These are phyloP conservation scores for Pampusana beccarii DNA, from an alignment of 2,113 vertebrate genomes.

Conservation along the genomic window DNA sequence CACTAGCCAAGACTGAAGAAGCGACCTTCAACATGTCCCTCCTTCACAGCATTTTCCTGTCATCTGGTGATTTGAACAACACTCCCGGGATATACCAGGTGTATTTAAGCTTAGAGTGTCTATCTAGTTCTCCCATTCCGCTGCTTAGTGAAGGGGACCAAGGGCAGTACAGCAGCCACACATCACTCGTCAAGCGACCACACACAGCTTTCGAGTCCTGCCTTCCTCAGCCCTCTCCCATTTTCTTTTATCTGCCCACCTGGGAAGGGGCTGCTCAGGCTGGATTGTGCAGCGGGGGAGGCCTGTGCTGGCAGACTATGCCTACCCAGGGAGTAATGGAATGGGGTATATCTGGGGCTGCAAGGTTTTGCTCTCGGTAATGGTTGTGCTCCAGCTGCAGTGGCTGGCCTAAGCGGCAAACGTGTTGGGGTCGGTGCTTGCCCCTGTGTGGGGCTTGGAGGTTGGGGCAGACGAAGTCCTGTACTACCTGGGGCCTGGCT, in stretches of 20 bases:
- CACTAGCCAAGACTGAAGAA: neutral
- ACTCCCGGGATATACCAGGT: neutral
- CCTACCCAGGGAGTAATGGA: neutral
- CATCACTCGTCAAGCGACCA: accelerated
- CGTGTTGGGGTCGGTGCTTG: accelerated
- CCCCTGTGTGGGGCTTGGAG: accelerated
- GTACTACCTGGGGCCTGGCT: neutral
- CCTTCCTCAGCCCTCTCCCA: neutral
- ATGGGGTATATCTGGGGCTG: neutral
- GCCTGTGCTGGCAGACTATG: neutral
- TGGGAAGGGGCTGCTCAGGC: neutral
- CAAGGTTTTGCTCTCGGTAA: neutral
- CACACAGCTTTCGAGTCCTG: neutral
- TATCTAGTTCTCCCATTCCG: neutral
- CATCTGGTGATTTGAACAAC: neutral
- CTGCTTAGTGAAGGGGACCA: neutral
- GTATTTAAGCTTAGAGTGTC: neutral
- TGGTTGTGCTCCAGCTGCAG: neutral
- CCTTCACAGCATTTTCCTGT: neutral
- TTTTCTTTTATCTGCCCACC: neutral
- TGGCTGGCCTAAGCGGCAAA: neutral
- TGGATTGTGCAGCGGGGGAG: neutral
- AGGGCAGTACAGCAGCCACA: neutral
- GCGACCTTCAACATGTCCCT: neutral
- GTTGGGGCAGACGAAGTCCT: too few species aligned